Base-by-base conservation (phyloP, 2,888 invertebrate species). In the Tolmerus cingulatus region DNA sequence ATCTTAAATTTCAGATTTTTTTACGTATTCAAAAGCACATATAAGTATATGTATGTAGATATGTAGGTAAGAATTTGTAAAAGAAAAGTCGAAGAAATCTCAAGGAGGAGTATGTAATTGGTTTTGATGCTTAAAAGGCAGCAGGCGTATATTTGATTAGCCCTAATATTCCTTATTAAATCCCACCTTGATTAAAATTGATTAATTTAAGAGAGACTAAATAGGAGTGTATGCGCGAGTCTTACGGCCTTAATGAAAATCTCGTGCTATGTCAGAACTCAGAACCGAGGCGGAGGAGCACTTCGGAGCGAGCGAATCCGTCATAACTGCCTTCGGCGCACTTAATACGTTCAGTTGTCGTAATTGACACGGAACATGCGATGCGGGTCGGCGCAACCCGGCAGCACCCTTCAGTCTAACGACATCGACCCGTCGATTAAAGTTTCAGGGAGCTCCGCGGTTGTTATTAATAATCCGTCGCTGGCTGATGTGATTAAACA, bases 331-430 rank as follows among this genome's bases (percentile, higher is more conserved):
- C 66, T 87, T 78, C 34, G 43, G 87, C 34, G 87, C 40, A 78
- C 74, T 66, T 88, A 87, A 88, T 87, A 86, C 57, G 43, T 87
- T 87, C 76, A 89, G 89, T 89, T 89, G 89, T 89, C 89, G 89
- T 89, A 89, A 89, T 89, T 89, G 89, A 89, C 89, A 89, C 88
- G 88, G 78, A 88, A 89, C 89, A 89, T 89, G 89, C 85, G 88
- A 89, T 89, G 89, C 89, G 89, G 89, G 89, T 86, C 87, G 23
- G 57, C 8, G 88, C 55, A 43, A 86, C 46, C 85, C 51, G 76
- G 19, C 85, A 87, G 87, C 88, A 87, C 89, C 89, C 89, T 86
- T 30, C 34, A 19, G n/a, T 57, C 82, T 57, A 57, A 57, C 34
- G 37, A n/a, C 55, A 30, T 34, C 57, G 34, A 51, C 23, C 79